A percentile compares a stretch with the other conserved stretches of the same genome.
These are phyloP conservation scores for Aradus depressus DNA, from an alignment of 2,888 invertebrate species.

Conservation along the genomic window DNA sequence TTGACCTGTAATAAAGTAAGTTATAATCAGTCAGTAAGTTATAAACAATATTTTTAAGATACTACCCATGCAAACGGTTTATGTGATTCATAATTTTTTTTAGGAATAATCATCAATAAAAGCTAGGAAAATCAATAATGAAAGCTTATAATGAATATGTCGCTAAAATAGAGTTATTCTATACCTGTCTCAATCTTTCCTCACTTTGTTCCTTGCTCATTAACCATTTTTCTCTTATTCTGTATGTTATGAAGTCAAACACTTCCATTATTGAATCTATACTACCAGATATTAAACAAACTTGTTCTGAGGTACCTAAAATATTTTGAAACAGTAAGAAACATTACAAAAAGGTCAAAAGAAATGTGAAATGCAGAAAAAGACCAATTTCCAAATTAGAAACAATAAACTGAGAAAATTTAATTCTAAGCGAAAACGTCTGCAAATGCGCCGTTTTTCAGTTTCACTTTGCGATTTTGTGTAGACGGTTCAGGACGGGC, in stretches of 20 bases:
- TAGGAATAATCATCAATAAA: too few species aligned
- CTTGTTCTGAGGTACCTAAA: conserved; percentile 82
- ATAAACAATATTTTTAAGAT: too few species aligned
- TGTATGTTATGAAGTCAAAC: conserved; percentile 88
- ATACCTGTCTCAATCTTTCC: conserved; percentile 66
- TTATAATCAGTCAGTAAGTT: too few species aligned
- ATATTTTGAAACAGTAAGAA: conserved; percentile 22
- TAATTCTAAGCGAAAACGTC: too few species aligned
- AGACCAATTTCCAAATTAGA: not conserved
- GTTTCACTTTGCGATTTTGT: too few species aligned
- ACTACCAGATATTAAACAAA: conserved; percentile 84
- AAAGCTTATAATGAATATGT: too few species aligned
- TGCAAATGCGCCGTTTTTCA: too few species aligned
- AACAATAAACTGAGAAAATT: not conserved
- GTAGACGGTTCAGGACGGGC: too few species aligned
- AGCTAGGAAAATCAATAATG: too few species aligned
- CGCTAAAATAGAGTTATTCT: too few species aligned
- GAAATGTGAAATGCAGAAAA: not conserved
- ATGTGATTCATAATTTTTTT: too few species aligned
- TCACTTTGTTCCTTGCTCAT: conserved; percentile 60
- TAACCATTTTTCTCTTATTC: conserved; percentile 89
- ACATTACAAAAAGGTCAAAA: not conserved
- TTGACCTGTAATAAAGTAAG: conserved; percentile 69
- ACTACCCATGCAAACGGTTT: too few species aligned
- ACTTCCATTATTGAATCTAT: conserved; percentile 84